Evolutionary conservation across 1,140 invertebrate species (phyloP).

Genomic region (Lineus longissimus): DNA sequence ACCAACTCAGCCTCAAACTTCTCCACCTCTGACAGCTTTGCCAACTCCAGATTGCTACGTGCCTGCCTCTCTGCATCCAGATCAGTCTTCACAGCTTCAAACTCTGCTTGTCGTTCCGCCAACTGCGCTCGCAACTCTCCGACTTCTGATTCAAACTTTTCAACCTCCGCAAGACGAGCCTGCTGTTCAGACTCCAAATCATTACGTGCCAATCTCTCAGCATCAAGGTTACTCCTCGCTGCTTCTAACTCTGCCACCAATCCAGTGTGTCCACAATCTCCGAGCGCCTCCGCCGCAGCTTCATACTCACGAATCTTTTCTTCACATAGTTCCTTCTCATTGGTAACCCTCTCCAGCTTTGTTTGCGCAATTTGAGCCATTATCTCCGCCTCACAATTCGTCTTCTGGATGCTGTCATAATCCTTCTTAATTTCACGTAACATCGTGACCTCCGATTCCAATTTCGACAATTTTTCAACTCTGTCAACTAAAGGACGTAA

Average conservation of each 20-base stretch:
- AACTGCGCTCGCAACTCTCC: slow-evolving; percentile 3
- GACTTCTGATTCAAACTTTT: slow-evolving; percentile 11
- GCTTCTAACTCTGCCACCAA: slow-evolving; percentile 16
- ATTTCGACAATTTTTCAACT: slow-evolving; percentile 12
- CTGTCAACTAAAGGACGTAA: slow-evolving; percentile 15
- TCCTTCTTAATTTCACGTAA: slow-evolving; percentile 11
- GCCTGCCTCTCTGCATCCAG: neutral
- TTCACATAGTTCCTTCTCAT: slow-evolving; percentile 16
- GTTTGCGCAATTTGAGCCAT: slow-evolving; percentile 9
- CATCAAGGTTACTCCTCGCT: neutral
- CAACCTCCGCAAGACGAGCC: slow-evolving; percentile 10
- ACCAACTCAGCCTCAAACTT: neutral
- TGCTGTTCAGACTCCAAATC: slow-evolving; percentile 11
- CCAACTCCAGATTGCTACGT: too few species aligned
- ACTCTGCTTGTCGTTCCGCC: slow-evolving; percentile 7
- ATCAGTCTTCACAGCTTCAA: slow-evolving; percentile 14
- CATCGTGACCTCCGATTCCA: slow-evolving; percentile 12
- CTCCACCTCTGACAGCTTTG: slow-evolving; percentile 13
- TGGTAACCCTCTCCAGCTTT: slow-evolving; percentile 4
- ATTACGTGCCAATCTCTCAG: slow-evolving; percentile 13
- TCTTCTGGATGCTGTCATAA: slow-evolving; percentile 1
- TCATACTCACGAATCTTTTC: slow-evolving; percentile 12
- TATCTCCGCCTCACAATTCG: neutral
- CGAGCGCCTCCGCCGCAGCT: slow-evolving; percentile 6
- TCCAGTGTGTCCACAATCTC: slow-evolving; percentile 10